Percentiles rank a stretch among this genome's conserved stretches.
Evolutionary conservation across 2,888 invertebrate species (phyloP).

Genomic region (Troglohyphantes excavatus): DNA sequence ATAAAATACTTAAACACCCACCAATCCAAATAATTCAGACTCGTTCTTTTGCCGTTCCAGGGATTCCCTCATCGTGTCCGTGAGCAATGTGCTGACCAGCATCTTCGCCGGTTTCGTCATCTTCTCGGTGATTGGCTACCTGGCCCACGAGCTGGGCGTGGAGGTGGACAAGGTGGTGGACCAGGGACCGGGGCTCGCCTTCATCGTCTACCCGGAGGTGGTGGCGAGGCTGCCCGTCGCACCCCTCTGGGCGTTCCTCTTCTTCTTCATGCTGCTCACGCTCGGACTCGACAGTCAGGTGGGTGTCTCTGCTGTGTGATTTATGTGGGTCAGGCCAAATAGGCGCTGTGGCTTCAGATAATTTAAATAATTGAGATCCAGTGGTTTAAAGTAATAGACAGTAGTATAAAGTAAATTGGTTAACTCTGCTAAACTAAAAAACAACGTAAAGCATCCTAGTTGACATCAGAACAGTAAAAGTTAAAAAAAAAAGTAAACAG

Average conservation of each 20-base stretch:
- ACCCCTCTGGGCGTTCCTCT: slow-evolving; percentile 91
- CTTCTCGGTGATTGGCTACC: slow-evolving; percentile 91
- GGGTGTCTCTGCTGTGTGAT: neutral
- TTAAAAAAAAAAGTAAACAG: too few relatives aligned
- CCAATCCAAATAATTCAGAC: too few relatives aligned
- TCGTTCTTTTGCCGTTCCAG: slow-evolving; percentile 12
- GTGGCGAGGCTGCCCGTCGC: slow-evolving; percentile 90
- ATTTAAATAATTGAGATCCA: too few relatives aligned
- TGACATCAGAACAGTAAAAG: too few relatives aligned
- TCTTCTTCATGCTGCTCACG: slow-evolving; percentile 90
- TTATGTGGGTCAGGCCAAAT: too few relatives aligned
- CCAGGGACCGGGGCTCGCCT: slow-evolving; percentile 89
- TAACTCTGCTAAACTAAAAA: too few relatives aligned
- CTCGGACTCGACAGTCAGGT: slow-evolving; percentile 85
- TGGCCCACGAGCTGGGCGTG: slow-evolving; percentile 89
- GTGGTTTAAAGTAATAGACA: too few relatives aligned
- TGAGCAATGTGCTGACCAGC: slow-evolving; percentile 90
- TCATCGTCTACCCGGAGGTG: slow-evolving; percentile 92
- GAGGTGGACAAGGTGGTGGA: slow-evolving; percentile 89
- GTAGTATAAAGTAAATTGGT: too few relatives aligned
- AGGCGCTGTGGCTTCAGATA: too few relatives aligned
- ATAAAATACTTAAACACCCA: too few relatives aligned
- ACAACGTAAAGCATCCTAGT: too few relatives aligned
- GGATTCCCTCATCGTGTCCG: slow-evolving; percentile 86
- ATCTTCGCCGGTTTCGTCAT: slow-evolving; percentile 91